Percentiles rank a stretch among this genome's conserved stretches.
These are phyloP conservation scores for Pituophis catenifer DNA, from an alignment of 2,113 vertebrate genomes.

Conservation along the genomic window DNA sequence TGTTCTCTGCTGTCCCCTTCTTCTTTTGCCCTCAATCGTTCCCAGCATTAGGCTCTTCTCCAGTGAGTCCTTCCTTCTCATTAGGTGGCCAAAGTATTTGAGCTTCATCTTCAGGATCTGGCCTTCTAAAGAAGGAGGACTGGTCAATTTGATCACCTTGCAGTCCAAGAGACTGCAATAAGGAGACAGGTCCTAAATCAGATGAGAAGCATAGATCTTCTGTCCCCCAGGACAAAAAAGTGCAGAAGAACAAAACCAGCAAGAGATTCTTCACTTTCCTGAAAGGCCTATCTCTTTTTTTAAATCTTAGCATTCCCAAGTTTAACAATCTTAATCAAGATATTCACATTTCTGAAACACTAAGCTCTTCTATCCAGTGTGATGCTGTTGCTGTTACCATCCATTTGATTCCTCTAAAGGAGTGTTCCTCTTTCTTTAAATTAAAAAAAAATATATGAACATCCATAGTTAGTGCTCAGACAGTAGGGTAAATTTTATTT, in stretches of 20 bases:
- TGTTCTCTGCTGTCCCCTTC: too few relatives aligned
- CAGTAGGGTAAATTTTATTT: background rate
- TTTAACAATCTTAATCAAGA: background rate
- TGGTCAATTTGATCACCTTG: too few relatives aligned
- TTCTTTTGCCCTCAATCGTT: too few relatives aligned
- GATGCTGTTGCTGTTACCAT: background rate
- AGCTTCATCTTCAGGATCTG: too few relatives aligned
- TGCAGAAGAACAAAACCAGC: background rate
- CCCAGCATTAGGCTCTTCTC: too few relatives aligned
- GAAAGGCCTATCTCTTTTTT: background rate
- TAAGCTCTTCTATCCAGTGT: background rate
- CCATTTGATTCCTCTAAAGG: background rate
- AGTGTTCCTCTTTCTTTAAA: background rate
- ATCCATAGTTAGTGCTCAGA: background rate
- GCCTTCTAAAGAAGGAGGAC: too few relatives aligned
- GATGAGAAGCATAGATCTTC: background rate
- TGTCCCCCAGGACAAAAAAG: background rate
- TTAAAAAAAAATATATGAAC: background rate
- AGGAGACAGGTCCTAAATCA: background rate
- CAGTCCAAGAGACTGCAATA: too few relatives aligned
- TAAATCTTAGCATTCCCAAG: background rate
- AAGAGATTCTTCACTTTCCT: background rate
- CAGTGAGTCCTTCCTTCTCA: too few relatives aligned
- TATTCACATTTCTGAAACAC: background rate
- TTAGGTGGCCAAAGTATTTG: too few relatives aligned